These are phyloP conservation scores for Amblyjoppa fuscipennis DNA, from an alignment of 2,888 invertebrate species.

Conservation along the genomic window DNA sequence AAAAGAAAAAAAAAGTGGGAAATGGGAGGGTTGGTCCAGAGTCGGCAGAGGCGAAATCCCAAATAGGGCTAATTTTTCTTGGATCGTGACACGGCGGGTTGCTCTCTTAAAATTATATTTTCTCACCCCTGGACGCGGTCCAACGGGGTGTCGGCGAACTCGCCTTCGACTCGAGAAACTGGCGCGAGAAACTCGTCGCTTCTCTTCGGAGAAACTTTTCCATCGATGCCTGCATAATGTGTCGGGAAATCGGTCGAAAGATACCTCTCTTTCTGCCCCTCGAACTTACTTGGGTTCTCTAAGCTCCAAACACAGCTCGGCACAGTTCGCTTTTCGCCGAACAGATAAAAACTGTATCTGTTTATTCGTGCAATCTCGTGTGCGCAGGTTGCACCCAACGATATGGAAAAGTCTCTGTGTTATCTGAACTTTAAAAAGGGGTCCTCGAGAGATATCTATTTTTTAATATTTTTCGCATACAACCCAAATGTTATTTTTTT, in stretches of 20 bases:
- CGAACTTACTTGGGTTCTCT: not conserved
- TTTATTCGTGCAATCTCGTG: constrained; percentile 59
- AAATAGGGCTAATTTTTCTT: constrained; percentile 63
- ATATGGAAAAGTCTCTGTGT: constrained; percentile 5
- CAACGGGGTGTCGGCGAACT: constrained; percentile 25
- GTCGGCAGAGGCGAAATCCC: constrained; percentile 39
- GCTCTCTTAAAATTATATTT: constrained; percentile 58
- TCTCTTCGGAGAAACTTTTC: not conserved
- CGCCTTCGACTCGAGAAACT: constrained; percentile 19
- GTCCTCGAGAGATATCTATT: not conserved
- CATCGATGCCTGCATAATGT: constrained; percentile 32
- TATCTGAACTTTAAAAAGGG: constrained; percentile 13
- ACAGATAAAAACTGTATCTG: constrained; percentile 50
- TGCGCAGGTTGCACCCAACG: constrained; percentile 15
- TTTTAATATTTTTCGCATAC: not conserved
- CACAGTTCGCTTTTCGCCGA: constrained; percentile 24
- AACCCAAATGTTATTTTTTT: not conserved
- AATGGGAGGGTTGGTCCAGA: constrained; percentile 53
- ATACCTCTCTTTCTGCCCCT: not conserved
- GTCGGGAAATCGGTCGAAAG: constrained; percentile 12
- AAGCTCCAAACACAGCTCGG: not conserved
- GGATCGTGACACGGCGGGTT: constrained; percentile 53
- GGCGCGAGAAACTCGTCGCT: constrained; percentile 1
- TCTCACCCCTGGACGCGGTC: constrained; percentile 49
- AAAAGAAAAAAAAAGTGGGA: constrained; percentile 34